Conservation (phyloP, 2,797 vertebrate species). For the Aselliscus stoliczkanus region DNA sequence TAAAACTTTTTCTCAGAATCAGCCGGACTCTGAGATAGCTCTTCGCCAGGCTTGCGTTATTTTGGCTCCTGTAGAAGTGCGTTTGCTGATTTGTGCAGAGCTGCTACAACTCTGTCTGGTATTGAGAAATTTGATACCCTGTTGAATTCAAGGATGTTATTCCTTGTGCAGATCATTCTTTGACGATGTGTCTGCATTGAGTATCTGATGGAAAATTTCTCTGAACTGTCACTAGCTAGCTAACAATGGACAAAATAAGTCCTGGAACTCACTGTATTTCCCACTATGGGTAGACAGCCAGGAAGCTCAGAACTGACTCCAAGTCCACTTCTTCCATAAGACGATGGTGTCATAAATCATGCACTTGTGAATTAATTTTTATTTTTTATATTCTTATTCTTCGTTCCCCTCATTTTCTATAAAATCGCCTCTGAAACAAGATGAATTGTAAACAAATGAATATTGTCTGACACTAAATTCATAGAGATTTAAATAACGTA, state of each 20-base stretch:
- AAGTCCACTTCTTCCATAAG: background rate
- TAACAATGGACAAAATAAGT: background rate
- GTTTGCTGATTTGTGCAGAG: background rate
- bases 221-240: background rate
- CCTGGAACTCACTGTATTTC: background rate
- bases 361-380: background rate
- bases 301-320: background rate
- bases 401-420: background rate
- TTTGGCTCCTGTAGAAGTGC: background rate
- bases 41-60: background rate
- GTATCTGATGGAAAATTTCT: background rate
- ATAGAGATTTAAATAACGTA: background rate
- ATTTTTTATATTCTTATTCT: background rate
- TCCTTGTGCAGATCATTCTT: background rate
- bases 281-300: background rate
- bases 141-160: background rate
- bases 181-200: background rate
- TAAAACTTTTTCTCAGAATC: background rate
- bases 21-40: background rate
- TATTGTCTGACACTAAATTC: background rate
- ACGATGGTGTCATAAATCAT: background rate
- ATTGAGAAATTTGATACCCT: background rate
- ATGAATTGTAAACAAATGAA: background rate
- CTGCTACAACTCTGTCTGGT: background rate
- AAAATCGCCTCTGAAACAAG: background rate